phyloP scores from a whole-genome alignment of 2,113 vertebrate species.

The Grallaria varia region DNA sequence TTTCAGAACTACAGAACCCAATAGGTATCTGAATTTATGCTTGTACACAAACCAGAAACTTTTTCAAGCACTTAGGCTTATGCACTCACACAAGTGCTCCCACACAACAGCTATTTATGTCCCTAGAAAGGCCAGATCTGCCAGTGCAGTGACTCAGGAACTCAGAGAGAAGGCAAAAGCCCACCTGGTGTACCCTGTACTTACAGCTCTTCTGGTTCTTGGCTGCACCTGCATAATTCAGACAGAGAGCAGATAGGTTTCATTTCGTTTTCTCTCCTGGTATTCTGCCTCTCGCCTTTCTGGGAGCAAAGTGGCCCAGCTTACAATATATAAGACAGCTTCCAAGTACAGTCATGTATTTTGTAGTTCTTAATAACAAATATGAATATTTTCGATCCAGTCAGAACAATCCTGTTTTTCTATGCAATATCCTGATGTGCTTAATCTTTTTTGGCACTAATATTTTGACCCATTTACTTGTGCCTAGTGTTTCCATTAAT shows the following conservation, averaged over 20 bases:
- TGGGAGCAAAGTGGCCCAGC: not conserved
- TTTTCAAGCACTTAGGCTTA: not conserved
- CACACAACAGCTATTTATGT: not conserved
- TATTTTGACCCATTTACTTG: not conserved
- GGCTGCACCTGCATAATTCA: not conserved
- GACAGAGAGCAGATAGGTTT: not conserved
- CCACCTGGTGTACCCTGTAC: not conserved
- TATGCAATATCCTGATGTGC: not conserved
- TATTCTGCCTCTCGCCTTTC: not conserved
- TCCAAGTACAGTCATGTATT: not conserved
- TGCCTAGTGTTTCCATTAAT: not conserved
- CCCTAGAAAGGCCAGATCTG: not conserved
- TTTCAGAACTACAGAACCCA: not conserved
- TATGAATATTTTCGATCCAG: not conserved
- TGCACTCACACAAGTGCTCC: not conserved
- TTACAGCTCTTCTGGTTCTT: not conserved
- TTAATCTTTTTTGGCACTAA: not conserved
- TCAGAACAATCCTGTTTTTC: not conserved
- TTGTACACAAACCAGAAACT: not conserved
- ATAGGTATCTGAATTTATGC: not conserved
- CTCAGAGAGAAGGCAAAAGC: not conserved
- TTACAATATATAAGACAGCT: not conserved
- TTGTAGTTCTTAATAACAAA: not conserved
- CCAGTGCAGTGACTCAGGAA: rapidly evolving
- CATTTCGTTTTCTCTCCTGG: not conserved